Base-by-base conservation (phyloP, 1,140 invertebrate species). In the Pseudobourletiella spinata region DNA sequence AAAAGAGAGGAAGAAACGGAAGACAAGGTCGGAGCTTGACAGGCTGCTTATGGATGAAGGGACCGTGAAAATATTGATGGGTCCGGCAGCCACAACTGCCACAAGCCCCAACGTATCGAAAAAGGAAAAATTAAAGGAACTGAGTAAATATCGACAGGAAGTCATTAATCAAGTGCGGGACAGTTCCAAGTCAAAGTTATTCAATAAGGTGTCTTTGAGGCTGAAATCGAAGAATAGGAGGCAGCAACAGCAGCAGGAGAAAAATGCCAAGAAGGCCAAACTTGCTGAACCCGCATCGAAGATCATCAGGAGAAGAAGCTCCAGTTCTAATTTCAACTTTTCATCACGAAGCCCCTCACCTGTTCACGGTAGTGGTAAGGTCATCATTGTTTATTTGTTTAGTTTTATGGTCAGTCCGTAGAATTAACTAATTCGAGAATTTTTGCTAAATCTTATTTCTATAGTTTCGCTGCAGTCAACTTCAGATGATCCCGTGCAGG, bases 291-390 rank as follows among this genome's bases (percentile, higher is more conserved):
- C 52, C 3, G 8, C 52, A 18, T 55, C 52, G 2, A 55, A 55
- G 39, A 55, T 55, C 20, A 39, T 55, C 14, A 11, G 52, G 14
- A 32, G 52, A 35, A 32, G 52, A 24, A 55, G 52, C 39, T 55
- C 52, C 11, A 55, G 52, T 25, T 55, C 29, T 3, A 55, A 39
- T 55, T 55, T 55, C 25, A 55, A 55, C 18, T 55, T 55, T 24
- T 55, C 52, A 24, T 55, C 52, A 15, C n/a, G 52, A 55, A 55
- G 52, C 25, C 52, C 52, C 6, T 55, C 52, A 18, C 52, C 52
- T 6, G 8, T 35, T 3, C 52, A 32, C 20, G 18, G 15, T 3
- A 35, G 26, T 29, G 52, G 52, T 55, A 32, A 55, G 30, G n/a
- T n/a, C 20, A 28, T 55, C 32, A 11, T 39, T 39, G n/a, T 39